These are phyloP conservation scores for Ginglymostoma cirratum DNA, from an alignment of 2,113 vertebrate species.

Conservation along the genomic window DNA sequence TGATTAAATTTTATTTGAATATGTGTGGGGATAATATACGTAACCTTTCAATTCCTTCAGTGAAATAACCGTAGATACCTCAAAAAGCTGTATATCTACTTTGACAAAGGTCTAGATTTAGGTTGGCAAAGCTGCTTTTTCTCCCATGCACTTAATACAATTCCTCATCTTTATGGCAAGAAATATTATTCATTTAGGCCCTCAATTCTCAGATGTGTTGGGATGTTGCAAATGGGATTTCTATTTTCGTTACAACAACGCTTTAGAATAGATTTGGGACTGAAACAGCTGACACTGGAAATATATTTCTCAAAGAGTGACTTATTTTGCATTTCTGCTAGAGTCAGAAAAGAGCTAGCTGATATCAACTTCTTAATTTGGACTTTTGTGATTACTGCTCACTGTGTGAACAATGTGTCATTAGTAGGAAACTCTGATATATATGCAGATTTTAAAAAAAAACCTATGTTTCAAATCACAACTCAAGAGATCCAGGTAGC, in stretches of 20 bases:
- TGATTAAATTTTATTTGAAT: neutral
- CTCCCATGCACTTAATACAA: neutral
- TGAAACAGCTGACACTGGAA: neutral
- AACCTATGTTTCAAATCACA: neutral
- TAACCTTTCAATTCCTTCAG: neutral
- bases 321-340: neutral
- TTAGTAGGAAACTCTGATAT: neutral
- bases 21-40: neutral
- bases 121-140: neutral
- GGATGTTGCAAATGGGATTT: neutral
- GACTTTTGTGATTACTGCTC: neutral
- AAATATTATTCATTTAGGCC: neutral
- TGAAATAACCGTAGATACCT: neutral
- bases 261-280: neutral
- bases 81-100: neutral
- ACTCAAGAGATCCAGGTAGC: neutral
- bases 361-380: neutral
- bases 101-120: neutral
- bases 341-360: neutral
- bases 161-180: neutral
- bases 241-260: neutral
- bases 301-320: neutral
- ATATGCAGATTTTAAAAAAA: neutral
- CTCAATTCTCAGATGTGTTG: neutral
- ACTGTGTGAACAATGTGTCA: neutral